Evolutionary conservation across 2,888 invertebrate species (phyloP).

Genomic region (Drosophila austrosaltans): DNA sequence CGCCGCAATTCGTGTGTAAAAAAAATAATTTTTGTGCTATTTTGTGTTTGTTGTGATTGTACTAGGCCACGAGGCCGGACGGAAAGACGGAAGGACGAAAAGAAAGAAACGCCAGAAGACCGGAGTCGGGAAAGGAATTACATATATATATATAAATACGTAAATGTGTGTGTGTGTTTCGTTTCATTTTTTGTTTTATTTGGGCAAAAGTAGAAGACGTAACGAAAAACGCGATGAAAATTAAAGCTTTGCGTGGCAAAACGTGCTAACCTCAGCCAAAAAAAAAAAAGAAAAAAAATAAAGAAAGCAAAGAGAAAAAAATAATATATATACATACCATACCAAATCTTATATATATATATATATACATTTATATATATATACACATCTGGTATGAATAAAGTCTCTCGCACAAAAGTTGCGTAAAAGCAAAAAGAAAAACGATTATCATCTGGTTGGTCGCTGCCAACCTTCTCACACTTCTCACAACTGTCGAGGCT

Average conservation of each 20-base stretch:
- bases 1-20: constrained; percentile 10
- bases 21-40: constrained; percentile 18
- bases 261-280: constrained; percentile 58
- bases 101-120: constrained; percentile 39
- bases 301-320: constrained; percentile 32
- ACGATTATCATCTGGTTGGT: constrained; percentile 67
- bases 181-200: background rate
- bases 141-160: background rate
- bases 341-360: constrained; percentile 22
- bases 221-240: constrained; percentile 69
- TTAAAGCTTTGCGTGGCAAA: constrained; percentile 78
- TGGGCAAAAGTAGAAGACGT: constrained; percentile 35
- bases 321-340: constrained; percentile 27
- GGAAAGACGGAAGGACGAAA: constrained; percentile 36
- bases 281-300: constrained; percentile 39
- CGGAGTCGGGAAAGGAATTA: constrained; percentile 8
- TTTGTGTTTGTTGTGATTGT: constrained; percentile 22
- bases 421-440: constrained; percentile 59
- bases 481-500: no score
- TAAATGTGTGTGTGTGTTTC: background rate
- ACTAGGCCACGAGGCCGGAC: constrained; percentile 45
- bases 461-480: background rate
- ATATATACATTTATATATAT: constrained; percentile 18
- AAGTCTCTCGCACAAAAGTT: constrained; percentile 35
- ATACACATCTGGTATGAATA: constrained; percentile 8